Evolutionary conservation across 2,888 invertebrate genomes (phyloP).

Genomic region (Zhuqinia jingwanae): DNA sequence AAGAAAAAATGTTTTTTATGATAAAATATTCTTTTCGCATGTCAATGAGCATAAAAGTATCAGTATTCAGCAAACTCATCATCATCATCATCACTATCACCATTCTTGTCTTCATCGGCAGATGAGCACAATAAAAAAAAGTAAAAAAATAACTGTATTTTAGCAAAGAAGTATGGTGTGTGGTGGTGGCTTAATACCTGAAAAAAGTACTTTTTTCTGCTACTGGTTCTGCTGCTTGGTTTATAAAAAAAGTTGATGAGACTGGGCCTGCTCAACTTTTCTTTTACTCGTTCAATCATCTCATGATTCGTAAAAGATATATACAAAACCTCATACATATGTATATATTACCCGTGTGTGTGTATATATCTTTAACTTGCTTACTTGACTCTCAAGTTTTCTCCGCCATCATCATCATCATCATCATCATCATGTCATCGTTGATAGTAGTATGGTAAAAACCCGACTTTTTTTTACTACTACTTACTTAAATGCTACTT

Average conservation of each 20-base stretch:
- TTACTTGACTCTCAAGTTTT: not conserved
- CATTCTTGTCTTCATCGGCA: not conserved
- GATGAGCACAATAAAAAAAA: constrained; percentile 23
- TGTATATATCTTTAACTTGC: no score
- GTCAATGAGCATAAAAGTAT: constrained; percentile 40
- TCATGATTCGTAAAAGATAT: no score
- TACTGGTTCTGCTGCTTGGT: constrained; percentile 51
- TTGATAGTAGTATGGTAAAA: no score
- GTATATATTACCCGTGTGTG: no score
- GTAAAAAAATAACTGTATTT: constrained; percentile 46
- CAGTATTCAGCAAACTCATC: not conserved
- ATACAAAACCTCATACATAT: not conserved
- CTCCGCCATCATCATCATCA: no score
- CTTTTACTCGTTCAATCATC: not conserved
- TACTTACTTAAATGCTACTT: no score
- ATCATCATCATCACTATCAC: no score
- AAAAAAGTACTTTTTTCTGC: constrained; percentile 18
- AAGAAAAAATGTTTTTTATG: not conserved
- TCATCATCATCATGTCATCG: no score
- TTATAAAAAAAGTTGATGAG: not conserved
- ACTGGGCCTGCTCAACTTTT: constrained; percentile 33
- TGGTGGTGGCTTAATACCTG: not conserved
- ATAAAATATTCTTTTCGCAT: constrained; percentile 14
- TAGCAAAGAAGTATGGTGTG: no score
- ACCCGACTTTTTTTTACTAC: no score